phyloP scores from a whole-genome alignment of 2,888 invertebrate genomes.

The Drosophila yooni region DNA sequence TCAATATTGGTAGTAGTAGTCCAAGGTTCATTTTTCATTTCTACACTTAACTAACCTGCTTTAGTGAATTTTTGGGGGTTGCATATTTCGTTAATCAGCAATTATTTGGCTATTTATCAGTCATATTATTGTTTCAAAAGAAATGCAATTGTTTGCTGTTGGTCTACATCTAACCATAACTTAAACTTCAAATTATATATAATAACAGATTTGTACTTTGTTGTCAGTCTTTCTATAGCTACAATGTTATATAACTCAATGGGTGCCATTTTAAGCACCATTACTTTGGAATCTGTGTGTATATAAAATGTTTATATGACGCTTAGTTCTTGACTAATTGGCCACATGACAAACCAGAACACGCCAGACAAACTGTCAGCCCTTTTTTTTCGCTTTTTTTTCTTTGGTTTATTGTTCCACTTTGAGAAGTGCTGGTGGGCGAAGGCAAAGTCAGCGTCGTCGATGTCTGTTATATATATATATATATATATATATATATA shows the following conservation, averaged over 20 bases:
- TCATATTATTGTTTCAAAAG: background rate
- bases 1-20: slow-evolving; percentile 39
- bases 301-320: slow-evolving; percentile 1
- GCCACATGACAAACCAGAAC: slow-evolving; percentile 41
- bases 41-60: background rate
- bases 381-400: slow-evolving; percentile 41
- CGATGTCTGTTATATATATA: slow-evolving; percentile 3
- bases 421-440: slow-evolving; percentile 52
- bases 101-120: background rate
- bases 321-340: slow-evolving; percentile 40
- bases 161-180: no score
- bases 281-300: background rate
- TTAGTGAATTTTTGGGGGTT: background rate
- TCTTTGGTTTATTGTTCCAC: slow-evolving; percentile 56
- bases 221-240: background rate
- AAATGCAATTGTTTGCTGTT: no score
- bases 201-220: background rate
- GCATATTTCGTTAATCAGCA: background rate
- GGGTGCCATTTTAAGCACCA: background rate
- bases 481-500: slow-evolving; percentile 7
- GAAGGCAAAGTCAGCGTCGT: slow-evolving; percentile 22
- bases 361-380: slow-evolving; percentile 69
- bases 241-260: no score
- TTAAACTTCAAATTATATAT: background rate
- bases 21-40: slow-evolving; percentile 51